Percentiles rank a stretch among this genome's conserved stretches.
These are phyloP conservation scores for Microcebus murinus DNA, from an alignment of 2,113 vertebrate species.

Conservation along the genomic window DNA sequence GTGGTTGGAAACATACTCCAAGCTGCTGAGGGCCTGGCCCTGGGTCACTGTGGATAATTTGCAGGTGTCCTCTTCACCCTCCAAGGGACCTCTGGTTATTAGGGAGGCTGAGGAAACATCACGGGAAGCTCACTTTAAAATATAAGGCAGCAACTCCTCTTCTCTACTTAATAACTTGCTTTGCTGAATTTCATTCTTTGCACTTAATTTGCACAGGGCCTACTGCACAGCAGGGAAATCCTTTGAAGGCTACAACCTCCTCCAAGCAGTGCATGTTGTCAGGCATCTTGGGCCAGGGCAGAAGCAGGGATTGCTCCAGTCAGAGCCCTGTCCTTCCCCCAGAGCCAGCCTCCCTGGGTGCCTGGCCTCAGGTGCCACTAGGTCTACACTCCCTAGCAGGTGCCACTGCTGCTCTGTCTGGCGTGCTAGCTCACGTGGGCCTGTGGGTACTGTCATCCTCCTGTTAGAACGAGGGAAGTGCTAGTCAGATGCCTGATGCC, in stretches of 20 bases:
- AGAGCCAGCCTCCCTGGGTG: not conserved
- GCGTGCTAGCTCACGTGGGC: not conserved
- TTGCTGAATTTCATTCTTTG: not conserved
- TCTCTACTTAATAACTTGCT: not conserved
- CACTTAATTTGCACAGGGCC: not conserved
- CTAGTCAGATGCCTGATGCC: not conserved
- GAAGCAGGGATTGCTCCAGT: not conserved
- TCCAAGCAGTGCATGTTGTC: not conserved
- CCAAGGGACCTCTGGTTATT: not conserved
- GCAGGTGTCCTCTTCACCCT: not conserved
- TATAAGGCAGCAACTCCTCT: not conserved
- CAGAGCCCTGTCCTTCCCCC: not conserved
- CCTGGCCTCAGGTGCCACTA: not conserved
- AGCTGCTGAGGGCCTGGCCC: fast-evolving
- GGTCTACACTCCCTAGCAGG: not conserved
- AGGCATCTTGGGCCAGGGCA: not conserved
- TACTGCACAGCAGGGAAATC: not conserved
- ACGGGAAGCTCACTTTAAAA: not conserved
- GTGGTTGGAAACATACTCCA: not conserved
- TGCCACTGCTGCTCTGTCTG: not conserved
- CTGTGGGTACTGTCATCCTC: not conserved
- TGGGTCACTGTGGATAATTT: not conserved
- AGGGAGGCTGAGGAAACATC: not conserved
- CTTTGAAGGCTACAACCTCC: constrained; percentile 16
- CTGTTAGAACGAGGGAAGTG: not conserved